Conservation (phyloP, 2,797 vertebrate species). For the Pipistrellus kuhlii region DNA sequence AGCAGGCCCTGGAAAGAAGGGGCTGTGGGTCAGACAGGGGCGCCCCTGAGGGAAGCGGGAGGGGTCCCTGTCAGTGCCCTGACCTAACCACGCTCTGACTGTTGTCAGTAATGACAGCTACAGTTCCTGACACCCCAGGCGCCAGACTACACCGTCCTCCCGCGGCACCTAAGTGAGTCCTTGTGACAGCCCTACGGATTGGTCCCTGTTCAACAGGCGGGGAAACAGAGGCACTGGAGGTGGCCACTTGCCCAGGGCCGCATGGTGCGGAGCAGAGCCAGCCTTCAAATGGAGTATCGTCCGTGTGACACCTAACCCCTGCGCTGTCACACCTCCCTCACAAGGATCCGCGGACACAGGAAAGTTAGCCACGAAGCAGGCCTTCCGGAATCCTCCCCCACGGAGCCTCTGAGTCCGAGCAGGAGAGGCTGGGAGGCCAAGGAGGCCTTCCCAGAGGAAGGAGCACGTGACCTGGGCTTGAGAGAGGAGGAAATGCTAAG, state of each 20-base stretch:
- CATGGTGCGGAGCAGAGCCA: neutral
- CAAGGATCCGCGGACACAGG: neutral
- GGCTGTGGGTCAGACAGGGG: neutral
- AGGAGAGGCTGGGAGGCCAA: neutral
- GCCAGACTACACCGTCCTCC: neutral
- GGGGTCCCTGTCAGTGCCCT: neutral
- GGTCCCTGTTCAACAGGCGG: neutral
- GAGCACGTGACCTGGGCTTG: neutral
- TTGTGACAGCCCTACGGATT: neutral
- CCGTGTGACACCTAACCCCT: neutral
- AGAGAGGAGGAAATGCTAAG: neutral
- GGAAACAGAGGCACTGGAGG: neutral
- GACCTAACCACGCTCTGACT: neutral
- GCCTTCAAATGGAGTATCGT: neutral
- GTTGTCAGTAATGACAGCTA: neutral
- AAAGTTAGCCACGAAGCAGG: neutral
- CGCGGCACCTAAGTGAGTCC: neutral
- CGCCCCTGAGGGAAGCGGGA: no score
- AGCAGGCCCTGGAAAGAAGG: conserved; percentile 79
- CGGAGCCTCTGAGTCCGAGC: neutral
- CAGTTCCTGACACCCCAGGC: neutral
- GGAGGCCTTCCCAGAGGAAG: neutral
- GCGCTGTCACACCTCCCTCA: neutral
- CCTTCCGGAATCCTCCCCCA: neutral
- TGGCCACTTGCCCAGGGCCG: neutral